Evolutionary conservation across 2,797 vertebrate genomes (phyloP), one percentile per base, ranked within the genome.

Genomic region (Oceanodroma leucorhoa): DNA sequence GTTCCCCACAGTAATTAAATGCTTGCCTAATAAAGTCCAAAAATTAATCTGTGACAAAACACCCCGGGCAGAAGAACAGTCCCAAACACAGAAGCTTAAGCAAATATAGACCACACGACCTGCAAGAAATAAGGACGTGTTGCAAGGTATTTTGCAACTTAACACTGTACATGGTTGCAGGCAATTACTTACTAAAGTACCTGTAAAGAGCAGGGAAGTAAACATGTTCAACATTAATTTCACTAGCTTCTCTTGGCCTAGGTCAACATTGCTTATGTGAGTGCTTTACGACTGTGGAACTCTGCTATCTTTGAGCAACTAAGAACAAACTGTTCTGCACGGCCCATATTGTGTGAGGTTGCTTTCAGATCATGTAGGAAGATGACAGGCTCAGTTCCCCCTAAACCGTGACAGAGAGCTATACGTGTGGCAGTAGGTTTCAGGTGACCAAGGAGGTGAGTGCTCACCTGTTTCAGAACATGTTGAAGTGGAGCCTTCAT

Each of bases 1-100:
- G 19, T 60, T 85, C 66, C 41, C 36, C 30, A 16, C 13, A n/a
- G 27, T 34, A 88, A 65, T 78, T 85, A 85, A 85, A n/a, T 29
- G 41, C 51, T 85, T 82, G 26, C 40, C 51, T 85, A 93, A 51
- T 50, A 29, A 82, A 70, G 51, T 36, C 65, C 15, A 60, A 46
- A 90, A 77, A 89, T 54, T 65, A 78, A 82, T 70, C 64, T 55
- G 41, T 77, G 51, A 87, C 27, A 86, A 60, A 86, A 86, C 61
- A 90, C 12, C 5, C 24, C 0, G 0, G 36, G 48, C 64, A 85
- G 66, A 84, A 87, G 16, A 85, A 36, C 22, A 73, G 54, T 14
- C 60, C 32, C 29, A 86, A 38, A 53, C 55, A 60, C 20, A 60
- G n/a, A 86, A 88, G 12, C 36, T 67, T 53, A 87, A 80, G 48